These are phyloP conservation scores for Hydractinia echinata DNA, from an alignment of 30 jellyfish, hydroid and myxozoan species.

Conservation along the genomic window DNA sequence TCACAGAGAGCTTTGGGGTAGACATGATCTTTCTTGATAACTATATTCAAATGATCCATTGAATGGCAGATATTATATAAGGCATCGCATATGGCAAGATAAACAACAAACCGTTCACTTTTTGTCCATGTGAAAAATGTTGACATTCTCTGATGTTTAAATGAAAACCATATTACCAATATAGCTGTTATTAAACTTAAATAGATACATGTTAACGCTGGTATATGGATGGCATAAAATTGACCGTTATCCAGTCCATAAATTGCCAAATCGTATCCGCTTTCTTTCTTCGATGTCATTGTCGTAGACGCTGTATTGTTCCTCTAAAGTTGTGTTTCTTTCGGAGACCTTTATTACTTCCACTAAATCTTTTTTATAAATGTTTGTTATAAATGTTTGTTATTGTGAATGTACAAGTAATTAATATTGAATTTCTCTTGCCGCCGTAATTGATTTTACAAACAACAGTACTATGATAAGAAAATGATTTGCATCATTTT, in stretches of 20 bases:
- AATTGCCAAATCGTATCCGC: constrained; percentile 5
- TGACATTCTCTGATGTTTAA: not conserved
- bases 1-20: constrained; percentile 11
- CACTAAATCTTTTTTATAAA: too few relatives aligned
- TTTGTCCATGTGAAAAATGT: constrained; percentile 10
- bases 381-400: too few relatives aligned
- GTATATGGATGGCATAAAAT: constrained; percentile 12
- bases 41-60: constrained; percentile 16
- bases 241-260: constrained; percentile 20
- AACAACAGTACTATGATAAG: too few relatives aligned
- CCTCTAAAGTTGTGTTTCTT: too few relatives aligned
- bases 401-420: too few relatives aligned
- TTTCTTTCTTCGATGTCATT: not conserved
- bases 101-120: constrained; percentile 22
- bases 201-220: constrained; percentile 21
- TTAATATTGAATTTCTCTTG: too few relatives aligned
- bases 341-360: too few relatives aligned
- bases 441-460: too few relatives aligned
- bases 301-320: too few relatives aligned
- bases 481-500: too few relatives aligned
- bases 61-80: constrained; percentile 13
- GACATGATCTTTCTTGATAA: not conserved
- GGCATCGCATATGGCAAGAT: constrained; percentile 26
- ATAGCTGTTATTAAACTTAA: constrained; percentile 13
- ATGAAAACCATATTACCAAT: not conserved